Percentiles rank a stretch among this genome's conserved stretches.
Evolutionary conservation across 2,888 invertebrate genomes (phyloP).

Genomic region (Archaeoteleia sp.): DNA sequence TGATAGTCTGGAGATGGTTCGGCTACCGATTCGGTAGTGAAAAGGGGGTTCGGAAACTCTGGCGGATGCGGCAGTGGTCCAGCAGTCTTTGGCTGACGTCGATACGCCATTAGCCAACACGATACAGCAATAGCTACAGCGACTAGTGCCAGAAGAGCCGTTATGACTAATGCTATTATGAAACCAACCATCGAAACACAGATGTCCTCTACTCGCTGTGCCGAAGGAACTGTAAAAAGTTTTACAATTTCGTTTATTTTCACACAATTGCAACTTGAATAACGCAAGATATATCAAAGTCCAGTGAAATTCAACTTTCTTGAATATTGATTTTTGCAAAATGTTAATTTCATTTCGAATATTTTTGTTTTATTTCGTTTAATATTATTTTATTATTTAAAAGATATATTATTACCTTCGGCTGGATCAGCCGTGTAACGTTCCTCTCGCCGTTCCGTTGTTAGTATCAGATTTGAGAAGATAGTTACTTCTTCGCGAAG

Average conservation of each 20-base stretch:
- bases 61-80: slow-evolving; percentile 96
- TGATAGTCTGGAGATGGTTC: slow-evolving; percentile 89
- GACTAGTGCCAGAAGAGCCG: slow-evolving; percentile 91
- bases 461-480: slow-evolving; percentile 92
- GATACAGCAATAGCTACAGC: slow-evolving; percentile 96
- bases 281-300: too few species aligned
- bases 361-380: too few species aligned
- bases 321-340: neutral
- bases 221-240: slow-evolving; percentile 76
- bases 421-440: slow-evolving; percentile 85
- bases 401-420: slow-evolving; percentile 77
- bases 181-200: slow-evolving; percentile 96
- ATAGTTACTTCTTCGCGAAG: slow-evolving; percentile 95
- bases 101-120: slow-evolving; percentile 96
- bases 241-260: neutral
- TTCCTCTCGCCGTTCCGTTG: slow-evolving; percentile 90
- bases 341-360: too few species aligned
- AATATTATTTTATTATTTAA: neutral
- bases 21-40: slow-evolving; percentile 87
- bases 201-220: slow-evolving; percentile 85
- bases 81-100: slow-evolving; percentile 89
- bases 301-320: neutral
- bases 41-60: slow-evolving; percentile 95
- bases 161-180: slow-evolving; percentile 93
- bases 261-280: too few species aligned